Evolutionary conservation across 2,888 invertebrate genomes (phyloP), one percentile per base, ranked within the genome.

Genomic region (Ichneumon xanthorius): DNA sequence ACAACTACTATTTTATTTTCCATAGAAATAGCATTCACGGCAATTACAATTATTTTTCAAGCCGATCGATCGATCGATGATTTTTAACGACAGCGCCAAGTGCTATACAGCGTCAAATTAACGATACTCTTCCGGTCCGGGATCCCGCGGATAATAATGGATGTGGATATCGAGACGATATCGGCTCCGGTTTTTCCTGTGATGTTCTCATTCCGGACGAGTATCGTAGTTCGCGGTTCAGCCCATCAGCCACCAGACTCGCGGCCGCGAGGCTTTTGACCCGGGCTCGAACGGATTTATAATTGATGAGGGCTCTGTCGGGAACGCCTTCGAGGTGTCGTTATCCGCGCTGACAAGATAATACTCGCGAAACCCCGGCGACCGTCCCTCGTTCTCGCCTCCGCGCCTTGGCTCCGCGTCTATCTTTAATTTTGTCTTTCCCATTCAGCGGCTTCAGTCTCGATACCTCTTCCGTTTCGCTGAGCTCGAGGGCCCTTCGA

Each of bases 321-420:
- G 89, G 90, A 89, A 89, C 91, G 91, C 90, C 92, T 89, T 89
- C 90, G 88, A 91, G 92, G 92, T 92, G 92, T 92, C 92, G 92
- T 92, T 92, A 92, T 92, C 92, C 91, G 65, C 87, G 88, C 90
- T 92, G 92, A 92, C 92, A 92, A 92, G 92, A 92, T 92, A 92
- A 92, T 92, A 92, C 92, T 92, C 89, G 89, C 92, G 90, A 91
- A 90, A 90, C 90, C 86, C 89, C 87, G 85, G 80, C 82, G 22
- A 71, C 37, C 82, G 33, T 67, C 37, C 30, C 30, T 63, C 30
- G 7, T 78, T 73, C 79, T 82, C 80, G 67, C 82, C 48, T 71
- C 82, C 33, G 37, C 72, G 73, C 85, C 87, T 84, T 73, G 85
- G 80, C 84, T 82, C 30, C 71, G 37, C 68, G 70, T 76, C 75